Evolutionary conservation across 2,113 vertebrate genomes (phyloP).

Genomic region (Cephalopterus ornatus): DNA sequence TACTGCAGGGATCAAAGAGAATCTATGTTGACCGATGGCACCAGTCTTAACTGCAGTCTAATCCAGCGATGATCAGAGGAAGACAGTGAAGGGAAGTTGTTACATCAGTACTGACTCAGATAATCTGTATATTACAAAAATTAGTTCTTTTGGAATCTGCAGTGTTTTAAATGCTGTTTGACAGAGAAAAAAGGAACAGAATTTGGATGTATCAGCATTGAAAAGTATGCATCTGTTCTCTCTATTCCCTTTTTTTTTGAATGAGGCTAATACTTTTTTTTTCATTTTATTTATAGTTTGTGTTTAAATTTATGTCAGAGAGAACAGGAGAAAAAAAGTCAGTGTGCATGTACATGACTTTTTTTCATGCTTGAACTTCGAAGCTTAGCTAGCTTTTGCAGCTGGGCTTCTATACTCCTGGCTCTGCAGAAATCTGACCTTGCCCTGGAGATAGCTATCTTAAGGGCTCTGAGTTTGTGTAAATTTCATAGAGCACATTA

Average conservation of each 20-base stretch:
- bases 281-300: neutral
- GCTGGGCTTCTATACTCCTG: neutral
- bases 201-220: neutral
- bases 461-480: conserved; percentile 7
- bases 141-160: neutral
- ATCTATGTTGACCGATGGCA: neutral
- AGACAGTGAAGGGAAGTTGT: neutral
- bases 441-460: neutral
- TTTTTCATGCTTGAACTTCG: neutral
- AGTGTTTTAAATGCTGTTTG: neutral
- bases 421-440: conserved; percentile 47
- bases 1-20: neutral
- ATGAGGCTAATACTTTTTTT: neutral
- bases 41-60: neutral
- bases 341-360: neutral
- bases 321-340: neutral
- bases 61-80: neutral
- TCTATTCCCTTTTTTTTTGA: neutral
- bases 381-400: conserved; percentile 23
- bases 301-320: neutral
- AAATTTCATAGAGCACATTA: neutral
- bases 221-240: neutral
- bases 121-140: neutral
- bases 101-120: neutral
- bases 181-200: neutral